A percentile compares a stretch with the other conserved stretches of the same genome.
Conservation (phyloP, 2,888 invertebrate genomes). For the Rhagophthalmus giganteus region DNA sequence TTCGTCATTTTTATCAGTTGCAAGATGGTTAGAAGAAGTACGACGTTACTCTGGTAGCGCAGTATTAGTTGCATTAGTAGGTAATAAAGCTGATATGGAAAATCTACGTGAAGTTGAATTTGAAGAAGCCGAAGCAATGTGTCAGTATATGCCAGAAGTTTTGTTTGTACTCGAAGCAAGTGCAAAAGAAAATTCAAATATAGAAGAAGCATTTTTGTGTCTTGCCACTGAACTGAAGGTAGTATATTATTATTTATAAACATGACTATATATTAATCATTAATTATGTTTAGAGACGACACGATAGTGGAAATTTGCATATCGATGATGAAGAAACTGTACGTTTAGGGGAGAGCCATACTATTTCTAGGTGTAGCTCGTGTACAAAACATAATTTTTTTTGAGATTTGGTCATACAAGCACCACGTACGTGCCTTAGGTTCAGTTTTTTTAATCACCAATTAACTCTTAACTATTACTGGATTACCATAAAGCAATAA, state of each 20-base stretch:
- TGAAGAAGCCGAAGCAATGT: constrained; percentile 84
- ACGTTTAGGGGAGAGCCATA: constrained; percentile 67
- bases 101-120: constrained; percentile 81
- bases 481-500: too few species aligned
- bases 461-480: too few species aligned
- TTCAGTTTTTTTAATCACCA: too few species aligned
- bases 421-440: constrained; percentile 29
- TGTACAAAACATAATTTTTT: constrained; percentile 50
- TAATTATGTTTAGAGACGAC: constrained; percentile 66
- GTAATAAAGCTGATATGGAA: constrained; percentile 88
- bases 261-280: background rate
- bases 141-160: constrained; percentile 83
- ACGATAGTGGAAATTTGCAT: constrained; percentile 57
- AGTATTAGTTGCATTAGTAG: constrained; percentile 87
- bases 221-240: constrained; percentile 88
- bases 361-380: constrained; percentile 68
- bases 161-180: constrained; percentile 87
- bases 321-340: constrained; percentile 65
- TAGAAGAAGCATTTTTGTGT: constrained; percentile 85
- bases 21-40: constrained; percentile 96
- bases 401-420: constrained; percentile 37
- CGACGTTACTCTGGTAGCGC: constrained; percentile 90
- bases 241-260: constrained; percentile 14
- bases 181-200: constrained; percentile 88
- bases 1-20: constrained; percentile 86